A percentile compares a stretch with the other conserved stretches of the same genome.
These are phyloP conservation scores for Folsomia manolachei DNA, from an alignment of 2,888 invertebrate species.

Conservation along the genomic window DNA sequence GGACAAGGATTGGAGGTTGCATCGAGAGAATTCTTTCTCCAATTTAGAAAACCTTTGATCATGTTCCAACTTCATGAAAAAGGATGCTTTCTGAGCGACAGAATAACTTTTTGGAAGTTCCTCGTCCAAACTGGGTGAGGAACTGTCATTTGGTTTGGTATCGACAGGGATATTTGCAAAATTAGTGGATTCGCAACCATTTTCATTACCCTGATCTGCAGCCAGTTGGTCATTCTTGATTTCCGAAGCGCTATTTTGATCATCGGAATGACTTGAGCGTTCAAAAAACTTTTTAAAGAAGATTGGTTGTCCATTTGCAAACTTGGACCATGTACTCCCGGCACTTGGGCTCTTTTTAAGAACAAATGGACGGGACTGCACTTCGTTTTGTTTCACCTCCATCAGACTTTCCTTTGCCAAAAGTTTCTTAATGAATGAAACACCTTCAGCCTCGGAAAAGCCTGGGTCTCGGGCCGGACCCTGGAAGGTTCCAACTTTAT, in stretches of 20 bases:
- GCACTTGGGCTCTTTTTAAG: slow-evolving; percentile 49
- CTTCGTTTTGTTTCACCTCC: slow-evolving; percentile 22
- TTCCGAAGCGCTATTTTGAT: not conserved
- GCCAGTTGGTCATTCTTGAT: not conserved
- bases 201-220: no score
- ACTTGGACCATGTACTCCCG: slow-evolving; percentile 44
- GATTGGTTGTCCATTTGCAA: slow-evolving; percentile 43
- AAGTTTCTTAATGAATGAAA: slow-evolving; percentile 46
- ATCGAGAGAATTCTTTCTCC: slow-evolving; percentile 45
- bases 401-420: slow-evolving; percentile 41
- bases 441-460: slow-evolving; percentile 47
- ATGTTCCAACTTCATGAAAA: slow-evolving; percentile 49
- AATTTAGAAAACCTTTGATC: slow-evolving; percentile 49
- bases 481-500: slow-evolving; percentile 19
- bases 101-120: slow-evolving; percentile 11
- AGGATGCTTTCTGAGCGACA: slow-evolving; percentile 49
- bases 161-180: not conserved
- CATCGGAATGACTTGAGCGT: slow-evolving; percentile 12
- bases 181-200: not conserved
- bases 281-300: slow-evolving; percentile 46
- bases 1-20: not conserved
- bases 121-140: no score
- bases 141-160: not conserved
- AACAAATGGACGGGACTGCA: slow-evolving; percentile 15
- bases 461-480: slow-evolving; percentile 33